phyloP scores from a whole-genome alignment of 2,113 vertebrate species.

The Mus pahari region DNA sequence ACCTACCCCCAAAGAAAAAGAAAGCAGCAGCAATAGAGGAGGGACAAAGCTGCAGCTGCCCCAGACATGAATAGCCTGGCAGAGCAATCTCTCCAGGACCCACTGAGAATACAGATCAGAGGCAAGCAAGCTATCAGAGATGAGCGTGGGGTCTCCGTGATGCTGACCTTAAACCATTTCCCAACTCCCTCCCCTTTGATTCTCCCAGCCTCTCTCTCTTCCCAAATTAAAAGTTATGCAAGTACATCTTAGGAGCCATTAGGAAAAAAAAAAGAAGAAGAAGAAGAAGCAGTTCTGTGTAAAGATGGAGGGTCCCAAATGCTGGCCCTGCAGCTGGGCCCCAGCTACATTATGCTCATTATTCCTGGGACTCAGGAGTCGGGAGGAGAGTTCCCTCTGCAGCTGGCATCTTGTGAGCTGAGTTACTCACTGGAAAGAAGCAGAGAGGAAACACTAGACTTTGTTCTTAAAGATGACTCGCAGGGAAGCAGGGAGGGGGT shows the following conservation, averaged over 20 bases:
- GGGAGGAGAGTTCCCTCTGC: constrained; percentile 27
- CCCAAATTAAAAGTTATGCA: constrained; percentile 9
- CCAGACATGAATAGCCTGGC: constrained; percentile 74
- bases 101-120: constrained; percentile 78
- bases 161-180: neutral
- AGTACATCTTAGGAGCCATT: neutral
- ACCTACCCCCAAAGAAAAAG: neutral
- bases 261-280: neutral
- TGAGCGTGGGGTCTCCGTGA: neutral
- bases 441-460: constrained; percentile 65
- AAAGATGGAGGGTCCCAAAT: neutral
- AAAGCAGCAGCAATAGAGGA: constrained; percentile 50
- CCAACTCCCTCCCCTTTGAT: neutral
- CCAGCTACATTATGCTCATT: constrained; percentile 54
- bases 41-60: constrained; percentile 80
- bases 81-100: constrained; percentile 17
- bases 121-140: neutral
- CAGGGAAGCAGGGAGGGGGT: neutral
- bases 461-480: constrained; percentile 45
- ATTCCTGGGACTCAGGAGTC: constrained; percentile 47
- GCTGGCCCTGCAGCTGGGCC: constrained; percentile 71
- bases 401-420: constrained; percentile 71
- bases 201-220: constrained; percentile 39
- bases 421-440: constrained; percentile 8
- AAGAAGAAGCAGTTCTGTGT: constrained; percentile 28